Conservation (phyloP, 2,888 invertebrate species). For the Phortica okadai region DNA sequence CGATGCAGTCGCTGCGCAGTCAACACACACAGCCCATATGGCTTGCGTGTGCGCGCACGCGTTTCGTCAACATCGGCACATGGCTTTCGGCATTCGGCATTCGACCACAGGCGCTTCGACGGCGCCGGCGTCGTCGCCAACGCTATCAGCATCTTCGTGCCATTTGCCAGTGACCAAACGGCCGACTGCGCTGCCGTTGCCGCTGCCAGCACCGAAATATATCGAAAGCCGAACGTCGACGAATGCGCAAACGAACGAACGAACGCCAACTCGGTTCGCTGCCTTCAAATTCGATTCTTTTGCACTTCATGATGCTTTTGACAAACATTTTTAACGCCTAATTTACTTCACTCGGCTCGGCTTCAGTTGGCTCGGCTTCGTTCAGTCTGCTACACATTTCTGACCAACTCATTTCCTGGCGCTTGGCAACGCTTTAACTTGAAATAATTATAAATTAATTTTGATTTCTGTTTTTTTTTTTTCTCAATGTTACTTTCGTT, state of each 20-base stretch:
- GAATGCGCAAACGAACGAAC: not conserved
- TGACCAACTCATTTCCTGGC: not conserved
- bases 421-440: not conserved
- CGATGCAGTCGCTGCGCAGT: conserved; percentile 32
- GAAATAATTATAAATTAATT: not conserved
- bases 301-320: not conserved
- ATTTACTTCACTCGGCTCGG: not conserved
- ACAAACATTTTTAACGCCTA: not conserved
- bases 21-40: conserved; percentile 19
- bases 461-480: not conserved
- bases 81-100: conserved; percentile 12
- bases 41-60: not conserved
- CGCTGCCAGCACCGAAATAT: not conserved
- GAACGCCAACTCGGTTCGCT: not conserved
- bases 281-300: not conserved
- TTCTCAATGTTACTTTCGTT: not conserved
- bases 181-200: not conserved
- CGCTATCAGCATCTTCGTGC: conserved; percentile 7
- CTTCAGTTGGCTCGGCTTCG: not conserved
- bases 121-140: not conserved
- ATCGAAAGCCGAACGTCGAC: not conserved
- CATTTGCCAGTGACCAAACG: not conserved
- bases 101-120: not conserved
- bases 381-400: not conserved
- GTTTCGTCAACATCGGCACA: not conserved